Percentiles rank a stretch among this genome's conserved stretches.
phyloP scores from a whole-genome alignment of 1,140 invertebrate genomes.

The Patella vulgata region DNA sequence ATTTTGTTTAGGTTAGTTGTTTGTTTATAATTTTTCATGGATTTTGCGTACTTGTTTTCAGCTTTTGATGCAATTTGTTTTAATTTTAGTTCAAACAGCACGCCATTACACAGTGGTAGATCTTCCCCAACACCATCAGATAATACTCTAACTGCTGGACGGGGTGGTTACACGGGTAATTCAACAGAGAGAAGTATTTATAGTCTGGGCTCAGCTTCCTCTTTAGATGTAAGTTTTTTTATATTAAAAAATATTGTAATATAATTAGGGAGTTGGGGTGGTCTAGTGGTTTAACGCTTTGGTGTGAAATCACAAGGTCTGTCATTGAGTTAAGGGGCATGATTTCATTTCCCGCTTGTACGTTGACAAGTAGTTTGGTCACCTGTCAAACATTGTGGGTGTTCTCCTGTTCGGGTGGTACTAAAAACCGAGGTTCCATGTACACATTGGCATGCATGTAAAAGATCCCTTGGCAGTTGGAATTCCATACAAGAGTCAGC shows the following conservation, averaged over 20 bases:
- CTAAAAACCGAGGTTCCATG: no score
- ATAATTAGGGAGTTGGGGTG: neutral
- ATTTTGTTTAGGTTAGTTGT: no score
- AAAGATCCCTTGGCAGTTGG: no score
- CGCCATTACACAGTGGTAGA: slow-evolving; percentile 46
- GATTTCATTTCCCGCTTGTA: neutral
- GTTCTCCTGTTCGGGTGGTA: no score
- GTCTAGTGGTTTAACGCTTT: neutral
- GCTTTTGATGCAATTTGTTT: no score
- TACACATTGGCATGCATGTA: no score
- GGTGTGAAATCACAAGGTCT: neutral
- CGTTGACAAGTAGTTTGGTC: neutral
- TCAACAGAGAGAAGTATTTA: slow-evolving; percentile 51
- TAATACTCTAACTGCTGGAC: slow-evolving; percentile 30
- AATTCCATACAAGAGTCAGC: no score
- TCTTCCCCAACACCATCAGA: slow-evolving; percentile 44
- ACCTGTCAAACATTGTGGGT: no score
- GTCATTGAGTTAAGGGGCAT: neutral
- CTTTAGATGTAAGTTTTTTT: slow-evolving; percentile 40
- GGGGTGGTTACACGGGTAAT: slow-evolving; percentile 36
- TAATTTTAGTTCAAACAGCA: no score
- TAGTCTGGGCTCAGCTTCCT: slow-evolving; percentile 42
- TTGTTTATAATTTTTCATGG: no score
- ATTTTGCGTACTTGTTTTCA: no score
- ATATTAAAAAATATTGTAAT: neutral